Base-by-base conservation (phyloP, 2,113 vertebrate genomes). In the Paracanthobrama guichenoti region DNA sequence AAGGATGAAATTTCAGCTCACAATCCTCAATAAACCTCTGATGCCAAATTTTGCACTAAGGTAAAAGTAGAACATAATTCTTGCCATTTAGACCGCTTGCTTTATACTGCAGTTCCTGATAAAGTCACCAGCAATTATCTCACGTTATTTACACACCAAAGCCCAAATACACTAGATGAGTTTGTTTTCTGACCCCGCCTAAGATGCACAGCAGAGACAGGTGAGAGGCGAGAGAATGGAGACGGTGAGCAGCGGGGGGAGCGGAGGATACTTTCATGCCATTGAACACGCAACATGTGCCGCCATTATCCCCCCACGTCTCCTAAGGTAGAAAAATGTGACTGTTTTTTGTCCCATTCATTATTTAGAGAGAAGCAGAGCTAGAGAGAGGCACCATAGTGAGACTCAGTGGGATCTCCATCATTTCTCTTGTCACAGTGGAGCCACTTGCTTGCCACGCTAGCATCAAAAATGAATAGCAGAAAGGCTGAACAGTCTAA, bases 401-500 rank as follows among this genome's bases (percentile, higher is more conserved):
- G 86, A 76, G 81, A 81, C 84, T 88, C 87, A 83, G 78, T 85
- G 84, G 87, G 89, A 92, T 86, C 85, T 88, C 84, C 75, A 44
- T 77, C 60, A 66, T 64, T 50, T 73, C 71, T 73, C 86, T 89
- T 77, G 74, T 87, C 78, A 57, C 46, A 64, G 26, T 67, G 80
- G 76, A 90, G 89, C 85, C 72, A 79, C 85, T 88, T 89, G 86
- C 85, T 88, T 89, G 86, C 87, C 79, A 91, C 87, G 84, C 89
- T 89, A 85, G 82, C 87, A 92, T 94, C 83, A 92, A 92, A 91
- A 90, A 92, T 92, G 67, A 72, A 93, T 89, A 85, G 46, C 74
- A 60, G 60, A 76, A 85, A 46, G 79, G 81, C 72, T 80, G 46
- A 59, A 82, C 66, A 71, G 79, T 69, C 20, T 74, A 74, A 22